These are phyloP conservation scores for Pagrus major DNA, from an alignment of 2,113 vertebrate species.

Conservation along the genomic window DNA sequence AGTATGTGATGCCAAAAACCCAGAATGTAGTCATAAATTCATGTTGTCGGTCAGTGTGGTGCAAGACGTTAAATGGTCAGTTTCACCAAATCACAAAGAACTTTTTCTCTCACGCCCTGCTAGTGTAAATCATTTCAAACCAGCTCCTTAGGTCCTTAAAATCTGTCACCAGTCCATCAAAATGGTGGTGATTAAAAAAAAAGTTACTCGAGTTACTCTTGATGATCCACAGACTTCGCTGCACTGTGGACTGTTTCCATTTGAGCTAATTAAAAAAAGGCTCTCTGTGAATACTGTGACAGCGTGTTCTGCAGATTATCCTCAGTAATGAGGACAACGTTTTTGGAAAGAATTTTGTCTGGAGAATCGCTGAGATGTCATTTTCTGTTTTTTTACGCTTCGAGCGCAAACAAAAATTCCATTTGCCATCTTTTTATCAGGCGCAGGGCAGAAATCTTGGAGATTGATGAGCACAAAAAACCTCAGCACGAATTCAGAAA, in stretches of 20 bases:
- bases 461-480: no score
- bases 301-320: not conserved
- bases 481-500: not conserved
- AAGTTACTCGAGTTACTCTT: not conserved
- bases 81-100: no score
- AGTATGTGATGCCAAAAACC: not conserved
- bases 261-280: not conserved
- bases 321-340: not conserved
- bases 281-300: not conserved
- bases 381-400: not conserved
- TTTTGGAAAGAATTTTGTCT: not conserved
- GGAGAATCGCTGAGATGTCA: not conserved
- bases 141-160: not conserved
- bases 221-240: not conserved
- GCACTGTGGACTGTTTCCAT: not conserved
- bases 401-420: not conserved
- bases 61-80: not conserved
- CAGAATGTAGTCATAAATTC: not conserved
- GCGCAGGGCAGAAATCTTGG: not conserved
- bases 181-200: not conserved
- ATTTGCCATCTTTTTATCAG: no score
- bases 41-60: not conserved
- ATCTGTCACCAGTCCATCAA: not conserved
- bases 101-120: no score
- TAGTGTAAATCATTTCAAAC: not conserved